Evolutionary conservation across 2,113 vertebrate species (phyloP), one percentile per base, ranked within the genome.

Genomic region (Lasiurus borealis): DNA sequence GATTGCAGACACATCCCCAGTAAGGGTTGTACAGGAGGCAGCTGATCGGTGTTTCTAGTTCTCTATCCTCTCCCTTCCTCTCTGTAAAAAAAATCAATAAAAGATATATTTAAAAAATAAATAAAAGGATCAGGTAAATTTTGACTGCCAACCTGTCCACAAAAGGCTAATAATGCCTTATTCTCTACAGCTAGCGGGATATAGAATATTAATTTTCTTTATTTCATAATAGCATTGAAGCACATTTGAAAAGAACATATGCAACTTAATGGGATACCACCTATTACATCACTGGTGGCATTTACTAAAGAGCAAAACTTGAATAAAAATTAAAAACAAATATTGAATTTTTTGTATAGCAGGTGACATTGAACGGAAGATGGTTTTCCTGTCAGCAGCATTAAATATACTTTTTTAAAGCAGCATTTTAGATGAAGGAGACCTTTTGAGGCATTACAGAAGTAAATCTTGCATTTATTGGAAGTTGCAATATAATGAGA

Each of bases 221-320:
- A 88, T 78, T 97, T 91, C 29, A 8, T 96, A 77, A 68, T 94
- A 95, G 64, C 36, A 14, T 46, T 66, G n/a, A 95, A 54, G n/a
- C 96, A 88, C 91, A 91, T 90, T 93, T 96, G 92, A 96, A 93
- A 75, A 86, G 19, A 97, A 89, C 46, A 95, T 69, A 76, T 97
- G 48, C 88, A 97, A 95, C 80, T 95, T 97, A 54, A 92, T 93
- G 48, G 52, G 73, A 93, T 91, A 96, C 85, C 46, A 66, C 80
- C 84, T 96, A 92, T 80, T 96, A 19, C n/a, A 91, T 93, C 96
- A 92, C 57, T 44, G 27, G 87, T 96, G 82, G 36, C 88, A 95
- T 98, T 97, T 98, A 96, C 81, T 97, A 97, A 98, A 98, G 94
- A 97, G 71, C 80, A 97, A 98, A 96, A 85, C 76, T 91, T 93